These are phyloP conservation scores for Murina feae DNA, from an alignment of 2,113 vertebrate genomes.

Conservation along the genomic window DNA sequence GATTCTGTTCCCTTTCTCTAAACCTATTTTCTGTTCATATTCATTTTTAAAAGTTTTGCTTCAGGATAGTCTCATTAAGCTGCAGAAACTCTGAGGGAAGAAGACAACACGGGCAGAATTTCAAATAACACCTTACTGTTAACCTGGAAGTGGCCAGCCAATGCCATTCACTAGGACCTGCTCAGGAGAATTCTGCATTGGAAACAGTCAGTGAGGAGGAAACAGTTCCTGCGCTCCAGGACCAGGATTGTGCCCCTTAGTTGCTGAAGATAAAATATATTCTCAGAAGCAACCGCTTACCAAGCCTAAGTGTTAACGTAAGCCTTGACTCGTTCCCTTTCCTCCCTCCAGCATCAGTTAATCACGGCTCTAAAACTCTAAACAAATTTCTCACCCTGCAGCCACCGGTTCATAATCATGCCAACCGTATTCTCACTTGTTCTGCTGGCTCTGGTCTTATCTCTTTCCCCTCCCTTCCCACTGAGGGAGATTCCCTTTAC, in stretches of 20 bases:
- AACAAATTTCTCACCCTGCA: background rate
- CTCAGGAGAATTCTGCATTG: background rate
- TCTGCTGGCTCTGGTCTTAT: background rate
- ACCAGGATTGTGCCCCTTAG: background rate
- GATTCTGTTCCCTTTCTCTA: background rate
- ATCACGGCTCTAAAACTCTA: background rate
- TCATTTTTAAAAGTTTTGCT: slow-evolving; percentile 31
- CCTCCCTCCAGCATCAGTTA: background rate
- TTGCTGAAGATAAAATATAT: background rate
- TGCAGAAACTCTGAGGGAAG: background rate
- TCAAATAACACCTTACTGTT: background rate
- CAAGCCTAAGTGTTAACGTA: background rate
- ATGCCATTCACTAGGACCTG: background rate
- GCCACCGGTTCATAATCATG: background rate
- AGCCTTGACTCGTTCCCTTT: background rate
- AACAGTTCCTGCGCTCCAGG: background rate
- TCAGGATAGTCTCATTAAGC: background rate
- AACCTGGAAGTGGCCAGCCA: background rate
- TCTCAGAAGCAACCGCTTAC: background rate
- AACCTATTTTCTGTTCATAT: background rate
- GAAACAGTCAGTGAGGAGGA: background rate
- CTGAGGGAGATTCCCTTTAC: background rate
- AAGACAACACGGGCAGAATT: background rate
- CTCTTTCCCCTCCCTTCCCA: background rate
- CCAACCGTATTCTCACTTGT: background rate